phyloP scores from a whole-genome alignment of 2,797 vertebrate species.

The Gymnoscopelus microlampas region DNA sequence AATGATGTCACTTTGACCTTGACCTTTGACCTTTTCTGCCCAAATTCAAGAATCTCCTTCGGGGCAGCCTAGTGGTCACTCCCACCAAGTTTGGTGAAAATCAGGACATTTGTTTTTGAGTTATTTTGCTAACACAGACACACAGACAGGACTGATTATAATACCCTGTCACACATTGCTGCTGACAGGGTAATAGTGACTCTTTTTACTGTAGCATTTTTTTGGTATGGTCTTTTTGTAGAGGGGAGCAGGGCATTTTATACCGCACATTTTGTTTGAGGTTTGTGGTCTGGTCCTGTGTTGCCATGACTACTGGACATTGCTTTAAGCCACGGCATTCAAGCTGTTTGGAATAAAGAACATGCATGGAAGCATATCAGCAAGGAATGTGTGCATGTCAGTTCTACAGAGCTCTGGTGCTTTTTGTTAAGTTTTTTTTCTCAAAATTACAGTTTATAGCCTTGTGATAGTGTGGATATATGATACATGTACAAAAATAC shows the following conservation, averaged over 20 bases:
- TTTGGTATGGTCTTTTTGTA: not conserved
- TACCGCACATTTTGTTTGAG: not conserved
- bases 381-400: slow-evolving; percentile 47
- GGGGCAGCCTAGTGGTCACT: no score
- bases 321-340: not conserved
- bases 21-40: no score
- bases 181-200: no score
- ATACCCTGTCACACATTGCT: no score
- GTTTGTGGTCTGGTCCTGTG: slow-evolving; percentile 53
- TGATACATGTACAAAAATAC: not conserved
- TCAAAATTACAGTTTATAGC: slow-evolving; percentile 31
- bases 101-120: no score
- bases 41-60: no score
- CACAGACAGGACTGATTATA: no score
- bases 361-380: slow-evolving; percentile 43
- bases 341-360: slow-evolving; percentile 2
- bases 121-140: no score
- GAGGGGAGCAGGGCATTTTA: not conserved
- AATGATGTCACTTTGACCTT: no score
- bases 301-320: slow-evolving; percentile 17
- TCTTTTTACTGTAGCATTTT: not conserved
- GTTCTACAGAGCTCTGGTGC: slow-evolving; percentile 13
- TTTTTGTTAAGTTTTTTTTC: slow-evolving; percentile 4
- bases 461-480: not conserved
- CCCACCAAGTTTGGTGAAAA: no score